These are phyloP conservation scores for Sinosuthora webbiana DNA, from an alignment of 2,113 vertebrate species.

Conservation along the genomic window DNA sequence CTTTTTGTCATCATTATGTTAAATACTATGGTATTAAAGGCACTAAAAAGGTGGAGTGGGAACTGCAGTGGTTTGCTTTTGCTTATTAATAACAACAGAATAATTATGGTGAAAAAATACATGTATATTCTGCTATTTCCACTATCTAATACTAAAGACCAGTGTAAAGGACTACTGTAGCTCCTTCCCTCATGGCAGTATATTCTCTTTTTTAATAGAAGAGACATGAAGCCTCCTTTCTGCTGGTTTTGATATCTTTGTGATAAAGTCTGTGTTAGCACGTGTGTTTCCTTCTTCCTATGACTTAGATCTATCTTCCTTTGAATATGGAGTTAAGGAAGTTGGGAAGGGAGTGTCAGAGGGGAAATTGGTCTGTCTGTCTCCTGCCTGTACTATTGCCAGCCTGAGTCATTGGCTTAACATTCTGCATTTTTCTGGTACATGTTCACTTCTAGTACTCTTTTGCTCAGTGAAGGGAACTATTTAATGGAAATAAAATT, in stretches of 20 bases:
- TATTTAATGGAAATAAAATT: conserved; percentile 27
- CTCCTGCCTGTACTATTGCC: not conserved
- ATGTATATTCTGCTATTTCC: not conserved
- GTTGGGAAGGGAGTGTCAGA: not conserved
- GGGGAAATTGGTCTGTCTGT: not conserved
- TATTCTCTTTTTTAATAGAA: not conserved
- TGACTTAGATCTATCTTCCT: not conserved
- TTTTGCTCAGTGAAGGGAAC: not conserved
- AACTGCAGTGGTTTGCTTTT: not conserved
- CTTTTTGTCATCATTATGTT: not conserved
- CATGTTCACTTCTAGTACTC: not conserved
- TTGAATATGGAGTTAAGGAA: not conserved
- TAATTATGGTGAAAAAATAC: not conserved
- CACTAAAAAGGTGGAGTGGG: not conserved
- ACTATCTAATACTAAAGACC: not conserved
- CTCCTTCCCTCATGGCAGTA: not conserved
- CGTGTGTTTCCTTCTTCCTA: not conserved
- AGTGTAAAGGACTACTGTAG: not conserved
- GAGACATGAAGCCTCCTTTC: not conserved
- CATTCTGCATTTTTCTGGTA: not conserved
- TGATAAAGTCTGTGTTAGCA: not conserved
- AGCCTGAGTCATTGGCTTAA: not conserved
- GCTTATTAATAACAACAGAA: not conserved
- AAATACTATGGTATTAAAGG: not conserved
- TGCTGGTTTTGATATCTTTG: not conserved